Percentiles rank a stretch among this genome's conserved stretches.
These are phyloP conservation scores for Steatornis caripensis DNA, from an alignment of 2,113 vertebrate genomes.

Conservation along the genomic window DNA sequence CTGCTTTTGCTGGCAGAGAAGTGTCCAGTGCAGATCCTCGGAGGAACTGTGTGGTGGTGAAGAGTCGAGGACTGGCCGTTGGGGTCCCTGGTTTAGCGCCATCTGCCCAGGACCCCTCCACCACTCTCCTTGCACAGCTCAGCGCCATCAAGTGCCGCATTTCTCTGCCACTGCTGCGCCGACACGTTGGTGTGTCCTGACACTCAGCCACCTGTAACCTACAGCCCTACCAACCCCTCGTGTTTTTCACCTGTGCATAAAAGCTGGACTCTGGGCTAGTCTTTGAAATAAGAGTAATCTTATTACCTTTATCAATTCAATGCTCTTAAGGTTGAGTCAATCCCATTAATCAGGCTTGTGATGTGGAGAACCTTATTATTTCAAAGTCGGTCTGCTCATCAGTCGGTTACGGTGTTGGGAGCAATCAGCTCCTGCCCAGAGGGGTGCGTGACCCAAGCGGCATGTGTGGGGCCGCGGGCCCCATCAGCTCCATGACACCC, in stretches of 20 bases:
- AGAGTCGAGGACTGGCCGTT: fast-evolving
- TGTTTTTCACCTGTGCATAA: not conserved
- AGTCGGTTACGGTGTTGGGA: not conserved
- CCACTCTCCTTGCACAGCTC: not conserved
- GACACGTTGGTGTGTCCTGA: not conserved
- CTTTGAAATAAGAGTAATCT: constrained; percentile 39
- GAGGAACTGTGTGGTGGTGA: not conserved
- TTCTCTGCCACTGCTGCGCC: not conserved
- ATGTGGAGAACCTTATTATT: constrained; percentile 36
- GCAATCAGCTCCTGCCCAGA: not conserved
- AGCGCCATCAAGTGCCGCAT: fast-evolving
- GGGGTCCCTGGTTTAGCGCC: not conserved
- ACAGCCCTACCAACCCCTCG: not conserved
- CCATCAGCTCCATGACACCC: not conserved
- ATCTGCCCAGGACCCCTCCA: not conserved
- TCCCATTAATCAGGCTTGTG: constrained; percentile 58
- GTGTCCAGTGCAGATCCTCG: not conserved
- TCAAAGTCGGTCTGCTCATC: constrained; percentile 8
- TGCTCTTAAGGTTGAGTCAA: constrained; percentile 63
- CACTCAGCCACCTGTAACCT: not conserved
- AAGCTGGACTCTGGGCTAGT: not conserved
- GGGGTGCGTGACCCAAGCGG: fast-evolving
- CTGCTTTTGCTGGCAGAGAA: not conserved
- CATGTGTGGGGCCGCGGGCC: fast-evolving
- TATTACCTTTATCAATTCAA: constrained; percentile 62